phyloP scores from a whole-genome alignment of 2,797 vertebrate genomes.

The Sebastes wilsoni region DNA sequence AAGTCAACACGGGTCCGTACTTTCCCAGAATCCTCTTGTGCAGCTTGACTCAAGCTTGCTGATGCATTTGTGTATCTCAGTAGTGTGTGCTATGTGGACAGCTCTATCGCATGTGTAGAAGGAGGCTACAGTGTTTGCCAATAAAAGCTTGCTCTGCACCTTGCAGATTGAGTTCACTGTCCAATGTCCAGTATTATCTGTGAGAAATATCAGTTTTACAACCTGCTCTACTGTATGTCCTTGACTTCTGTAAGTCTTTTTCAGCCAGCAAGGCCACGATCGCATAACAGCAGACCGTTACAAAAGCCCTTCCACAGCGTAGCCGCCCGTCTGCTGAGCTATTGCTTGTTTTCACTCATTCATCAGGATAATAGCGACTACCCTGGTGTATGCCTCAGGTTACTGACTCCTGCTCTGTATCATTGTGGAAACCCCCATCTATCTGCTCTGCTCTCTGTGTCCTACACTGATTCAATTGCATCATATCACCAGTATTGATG shows the following conservation, averaged over 20 bases:
- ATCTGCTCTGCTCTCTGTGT: background rate
- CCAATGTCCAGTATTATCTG: background rate
- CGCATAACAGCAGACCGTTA: background rate
- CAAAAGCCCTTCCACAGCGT: background rate
- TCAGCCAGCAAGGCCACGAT: background rate
- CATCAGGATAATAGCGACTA: background rate
- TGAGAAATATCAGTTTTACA: background rate
- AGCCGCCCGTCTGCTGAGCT: background rate
- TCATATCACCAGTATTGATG: background rate
- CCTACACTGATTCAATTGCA: background rate
- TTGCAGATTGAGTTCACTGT: background rate
- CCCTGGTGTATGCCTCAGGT: background rate
- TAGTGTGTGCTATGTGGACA: background rate
- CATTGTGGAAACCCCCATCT: constrained; percentile 1
- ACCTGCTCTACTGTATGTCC: background rate
- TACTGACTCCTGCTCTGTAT: background rate
- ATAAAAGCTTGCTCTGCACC: background rate
- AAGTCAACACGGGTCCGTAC: background rate
- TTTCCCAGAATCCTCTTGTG: background rate
- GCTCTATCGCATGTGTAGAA: background rate
- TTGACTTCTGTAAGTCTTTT: background rate
- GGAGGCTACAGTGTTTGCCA: background rate
- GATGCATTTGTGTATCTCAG: background rate
- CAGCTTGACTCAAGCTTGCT: background rate
- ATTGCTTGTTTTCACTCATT: background rate